These are phyloP conservation scores for Rhinichthys klamathensis DNA, from an alignment of 2,113 vertebrate species.

Conservation along the genomic window DNA sequence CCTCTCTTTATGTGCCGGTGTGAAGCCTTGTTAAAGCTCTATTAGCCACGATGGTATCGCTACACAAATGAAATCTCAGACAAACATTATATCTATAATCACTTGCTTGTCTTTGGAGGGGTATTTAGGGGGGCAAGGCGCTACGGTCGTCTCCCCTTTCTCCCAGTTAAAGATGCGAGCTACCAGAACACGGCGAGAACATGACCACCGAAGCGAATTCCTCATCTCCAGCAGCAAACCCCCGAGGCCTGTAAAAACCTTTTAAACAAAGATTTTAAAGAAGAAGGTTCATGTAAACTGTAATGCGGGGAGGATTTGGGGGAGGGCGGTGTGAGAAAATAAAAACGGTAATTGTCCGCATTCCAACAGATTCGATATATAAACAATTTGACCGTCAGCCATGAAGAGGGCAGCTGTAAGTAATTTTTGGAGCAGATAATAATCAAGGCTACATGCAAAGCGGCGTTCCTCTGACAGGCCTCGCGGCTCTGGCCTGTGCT, in stretches of 20 bases:
- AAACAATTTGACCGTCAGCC: slow-evolving; percentile 83
- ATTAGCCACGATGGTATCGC: slow-evolving; percentile 55
- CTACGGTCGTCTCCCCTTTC: slow-evolving; percentile 12
- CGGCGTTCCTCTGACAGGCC: slow-evolving; percentile 79
- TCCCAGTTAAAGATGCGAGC: slow-evolving; percentile 42
- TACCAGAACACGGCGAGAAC: slow-evolving; percentile 52
- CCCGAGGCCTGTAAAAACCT: slow-evolving; percentile 66
- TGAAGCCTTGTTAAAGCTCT: slow-evolving; percentile 62
- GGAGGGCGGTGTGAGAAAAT: slow-evolving; percentile 79
- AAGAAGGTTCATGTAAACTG: slow-evolving; percentile 78
- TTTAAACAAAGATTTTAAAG: slow-evolving; percentile 75
- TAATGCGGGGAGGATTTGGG: slow-evolving; percentile 63
- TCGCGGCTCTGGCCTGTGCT: slow-evolving; percentile 67
- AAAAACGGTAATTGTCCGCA: slow-evolving; percentile 89
- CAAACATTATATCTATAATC: slow-evolving; percentile 38
- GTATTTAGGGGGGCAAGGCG: not conserved
- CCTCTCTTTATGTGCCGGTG: slow-evolving; percentile 58
- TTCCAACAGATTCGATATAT: slow-evolving; percentile 88
- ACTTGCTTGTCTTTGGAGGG: slow-evolving; percentile 22
- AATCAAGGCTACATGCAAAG: slow-evolving; percentile 86
- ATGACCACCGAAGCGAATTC: slow-evolving; percentile 46
- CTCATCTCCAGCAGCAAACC: slow-evolving; percentile 59
- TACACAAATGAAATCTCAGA: slow-evolving; percentile 54
- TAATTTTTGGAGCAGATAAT: slow-evolving; percentile 90
- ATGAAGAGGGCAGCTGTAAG: slow-evolving; percentile 88